A percentile compares a stretch with the other conserved stretches of the same genome.
These are phyloP conservation scores for Tonatia bakeri DNA, from an alignment of 2,113 vertebrate species.

Conservation along the genomic window DNA sequence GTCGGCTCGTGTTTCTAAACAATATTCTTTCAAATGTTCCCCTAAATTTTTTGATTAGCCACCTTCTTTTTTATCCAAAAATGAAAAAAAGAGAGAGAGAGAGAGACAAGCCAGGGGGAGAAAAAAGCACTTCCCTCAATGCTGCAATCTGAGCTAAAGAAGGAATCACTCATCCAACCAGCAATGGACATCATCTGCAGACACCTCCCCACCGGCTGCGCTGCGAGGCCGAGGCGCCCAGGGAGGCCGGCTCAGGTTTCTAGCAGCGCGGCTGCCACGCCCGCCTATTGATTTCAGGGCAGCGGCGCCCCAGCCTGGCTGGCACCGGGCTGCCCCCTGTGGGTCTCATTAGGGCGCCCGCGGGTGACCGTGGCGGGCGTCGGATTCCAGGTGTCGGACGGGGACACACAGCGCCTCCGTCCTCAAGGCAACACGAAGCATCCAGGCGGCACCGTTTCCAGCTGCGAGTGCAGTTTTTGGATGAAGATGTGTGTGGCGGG, in stretches of 20 bases:
- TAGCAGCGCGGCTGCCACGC: neutral
- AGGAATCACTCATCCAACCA: conserved; percentile 76
- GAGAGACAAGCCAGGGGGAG: neutral
- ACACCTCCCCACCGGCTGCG: conserved; percentile 61
- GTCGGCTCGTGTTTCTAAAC: conserved; percentile 72
- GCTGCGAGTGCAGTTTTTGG: conserved; percentile 88
- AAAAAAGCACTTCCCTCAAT: conserved; percentile 75
- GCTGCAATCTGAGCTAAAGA: conserved; percentile 75
- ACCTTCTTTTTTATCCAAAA: conserved; percentile 71
- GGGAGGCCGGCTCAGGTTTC: neutral
- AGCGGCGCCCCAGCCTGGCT: conserved; percentile 93
- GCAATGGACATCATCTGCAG: conserved; percentile 71
- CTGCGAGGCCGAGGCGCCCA: accelerated
- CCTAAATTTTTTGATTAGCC: conserved; percentile 67
- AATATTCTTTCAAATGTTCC: conserved; percentile 64
- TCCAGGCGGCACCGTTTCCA: conserved; percentile 85
- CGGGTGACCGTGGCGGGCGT: conserved; percentile 89
- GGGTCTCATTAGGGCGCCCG: conserved; percentile 84
- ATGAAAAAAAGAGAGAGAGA: neutral
- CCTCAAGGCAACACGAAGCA: conserved; percentile 85
- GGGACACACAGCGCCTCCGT: conserved; percentile 83
- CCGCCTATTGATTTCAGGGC: neutral
- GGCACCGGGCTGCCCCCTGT: conserved; percentile 88
- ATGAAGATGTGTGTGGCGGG: conserved; percentile 83
- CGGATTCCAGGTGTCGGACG: conserved; percentile 89